Evolutionary conservation across 2,888 invertebrate genomes (phyloP), one percentile per base, ranked within the genome.

Genomic region (Globia sparganii): DNA sequence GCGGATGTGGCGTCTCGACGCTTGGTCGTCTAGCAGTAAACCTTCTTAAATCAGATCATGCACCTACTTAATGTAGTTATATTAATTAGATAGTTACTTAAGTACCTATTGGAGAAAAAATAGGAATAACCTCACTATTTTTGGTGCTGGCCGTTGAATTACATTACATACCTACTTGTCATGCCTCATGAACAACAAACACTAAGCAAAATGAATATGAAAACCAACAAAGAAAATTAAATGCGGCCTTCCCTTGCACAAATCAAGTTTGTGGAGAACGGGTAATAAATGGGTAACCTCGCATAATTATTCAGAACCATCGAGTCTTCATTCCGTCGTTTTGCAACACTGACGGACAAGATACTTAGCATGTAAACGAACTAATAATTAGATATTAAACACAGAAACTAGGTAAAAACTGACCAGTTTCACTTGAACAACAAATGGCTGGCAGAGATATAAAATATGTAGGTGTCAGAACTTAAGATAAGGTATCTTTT

Each of bases 271-370:
- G 58, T 59, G 43, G 25, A 37, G 53, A 68, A 80, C 59, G 34
- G 31, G 61, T 65, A 65, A 72, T 46, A n/a, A 56, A 56, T n/a
- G n/a, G 37, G 34, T 72, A 74, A 61, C 74, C 65, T 74, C 49
- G 81, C 73, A 68, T 85, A 81, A 73, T 68, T 77, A 85, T 78
- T 74, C 62, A 72, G 68, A 67, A 72, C 31, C 58, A 69, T 62
- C 68, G 62, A 82, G 61, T 82, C 83, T 84, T 78, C 72, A 84
- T 75, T 59, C 72, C 69, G 65, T 67, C 43, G 56, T 74, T 31
- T 86, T 82, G 83, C 86, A 84, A 86, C 70, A 78, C 72, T 73
- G 69, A 73, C 59, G 68, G 46, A 78, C 86, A 75, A 84, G 73
- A 75, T 78, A 76, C 43, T 83, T 84, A 74, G 75, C 86, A 79